Base-by-base conservation (phyloP, 2,888 invertebrate genomes). In the Notocelia uddmanniana region DNA sequence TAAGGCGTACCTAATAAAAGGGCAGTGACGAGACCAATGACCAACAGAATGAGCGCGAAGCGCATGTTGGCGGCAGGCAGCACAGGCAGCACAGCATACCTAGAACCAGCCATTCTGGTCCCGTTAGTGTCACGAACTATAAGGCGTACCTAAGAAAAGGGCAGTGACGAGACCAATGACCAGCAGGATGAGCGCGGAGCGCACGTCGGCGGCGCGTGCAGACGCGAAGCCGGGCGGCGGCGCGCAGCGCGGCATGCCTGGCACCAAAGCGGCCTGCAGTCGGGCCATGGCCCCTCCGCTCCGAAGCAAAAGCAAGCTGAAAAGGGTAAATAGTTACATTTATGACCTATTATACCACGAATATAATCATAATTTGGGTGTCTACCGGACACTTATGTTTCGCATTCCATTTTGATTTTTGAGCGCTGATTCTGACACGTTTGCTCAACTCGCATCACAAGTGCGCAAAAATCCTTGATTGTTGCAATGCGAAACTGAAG, bases 161-260 rank as follows among this genome's bases (percentile, higher is more conserved):
- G 91, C 85, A 45, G 84, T 78, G 9, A 87, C 69, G 2, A 94
- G 83, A 3, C 95, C 95, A 5, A 89, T 78, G 0, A 89, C 76
- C 2, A 95, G 94, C 5, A 94, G 83, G 1, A 94, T 82, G 0
- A 95, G 93, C 0, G 95, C 95, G 0, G 95, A 95, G 68, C 93
- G 93, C 0, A 95, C 95, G 78, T 95, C 95, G 0, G 94, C 88
- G 0, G 95, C 89, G 45, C 94, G 86, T 0, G 95, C 95, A 3
- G 95, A 95, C 19, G 95, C 93, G 75, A 95, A 95, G 0, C 94
- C 94, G 0, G 92, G 90, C 0, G 92, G 89, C 1, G 93, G 91
- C 1, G 89, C 87, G 76, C 95, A 95, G 70, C 91, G 90, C 0
- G 95, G 94, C 92, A 95, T 94, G 9, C 89, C 88, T 0, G 93